Base-by-base conservation (phyloP, 2,888 invertebrate species). In the Campopleginae sp. region DNA sequence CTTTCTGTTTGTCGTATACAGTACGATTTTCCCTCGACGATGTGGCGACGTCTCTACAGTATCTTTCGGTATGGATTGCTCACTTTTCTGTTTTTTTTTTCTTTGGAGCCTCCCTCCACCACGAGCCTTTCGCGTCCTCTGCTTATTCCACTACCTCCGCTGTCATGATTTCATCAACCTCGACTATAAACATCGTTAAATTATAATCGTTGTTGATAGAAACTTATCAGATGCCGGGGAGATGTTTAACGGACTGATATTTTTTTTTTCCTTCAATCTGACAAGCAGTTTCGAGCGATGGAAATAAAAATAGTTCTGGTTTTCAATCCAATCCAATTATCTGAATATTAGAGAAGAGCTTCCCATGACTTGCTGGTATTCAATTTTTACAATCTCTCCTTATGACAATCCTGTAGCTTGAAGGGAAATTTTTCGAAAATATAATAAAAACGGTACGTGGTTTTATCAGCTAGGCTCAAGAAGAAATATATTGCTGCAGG, bases 401-500 rank as follows among this genome's bases (percentile, higher is more conserved):
- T 8, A 44, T 3, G 54, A 66, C 46, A 14, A n/a, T 14, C 33
- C 42, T 12, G 72, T 72, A 54, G 63, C 12, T 27, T 6, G 23
- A 27, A 2, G 54, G n/a, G 48, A 75, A 27, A 61, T 44, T 44
- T 38, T 82, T 71, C 7, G 23, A 27, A 54, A 66, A 46, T 61
- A 66, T 70, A 79, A 75, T 58, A 48, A 74, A 65, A 75, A 54
- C 63, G 75, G 10, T 71, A 38, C 63, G 61, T 17, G 51, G 70
- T 81, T 85, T 81, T 75, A 75, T 71, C 82, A 75, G 78, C 54
- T 51, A 71, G 68, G 70, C 42, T 71, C 31, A 61, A 79, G 79
- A 44, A 58, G 70, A 72, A 79, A 76, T 82, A 80, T 79, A 82
- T 82, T 79, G 61, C 74, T 48, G 61, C 33, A 27, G 44, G 76